Percentiles rank a stretch among this genome's conserved stretches.
Conservation (phyloP, 2,888 invertebrate genomes). For the Thysanoteuthis rhombus region DNA sequence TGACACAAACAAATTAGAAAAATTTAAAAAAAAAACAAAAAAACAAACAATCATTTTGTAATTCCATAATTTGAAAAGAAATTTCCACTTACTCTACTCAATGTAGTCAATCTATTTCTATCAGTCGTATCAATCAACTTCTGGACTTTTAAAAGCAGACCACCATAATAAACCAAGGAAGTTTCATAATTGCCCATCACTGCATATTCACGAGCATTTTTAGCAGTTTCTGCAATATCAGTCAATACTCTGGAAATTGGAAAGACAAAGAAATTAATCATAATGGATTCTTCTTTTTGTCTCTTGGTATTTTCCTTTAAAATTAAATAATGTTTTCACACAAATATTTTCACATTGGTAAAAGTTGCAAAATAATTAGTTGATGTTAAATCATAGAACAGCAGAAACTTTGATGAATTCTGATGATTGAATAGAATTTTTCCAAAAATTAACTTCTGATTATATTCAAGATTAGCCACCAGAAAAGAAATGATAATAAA, state of each 20-base stretch:
- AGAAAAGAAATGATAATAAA: not conserved
- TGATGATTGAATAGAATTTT: not conserved
- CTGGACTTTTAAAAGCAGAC: slow-evolving; percentile 89
- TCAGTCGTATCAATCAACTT: slow-evolving; percentile 75
- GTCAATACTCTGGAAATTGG: slow-evolving; percentile 35
- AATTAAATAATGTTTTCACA: not conserved
- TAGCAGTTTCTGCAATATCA: slow-evolving; percentile 81
- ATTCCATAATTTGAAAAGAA: not conserved
- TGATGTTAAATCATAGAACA: not conserved
- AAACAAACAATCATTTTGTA: no score
- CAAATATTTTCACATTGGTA: not conserved
- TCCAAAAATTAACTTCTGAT: not conserved
- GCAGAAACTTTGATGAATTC: not conserved
- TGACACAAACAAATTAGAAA: not conserved
- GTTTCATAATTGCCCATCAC: slow-evolving; percentile 95
- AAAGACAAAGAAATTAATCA: not conserved
- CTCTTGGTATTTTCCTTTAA: no score
- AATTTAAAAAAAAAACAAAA: not conserved
- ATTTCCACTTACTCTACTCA: slow-evolving; percentile 82
- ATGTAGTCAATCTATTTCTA: slow-evolving; percentile 74
- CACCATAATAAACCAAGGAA: slow-evolving; percentile 91
- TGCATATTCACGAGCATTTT: slow-evolving; percentile 93
- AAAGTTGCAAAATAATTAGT: not conserved
- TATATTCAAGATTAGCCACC: not conserved
- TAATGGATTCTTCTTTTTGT: not conserved